Base-by-base conservation (phyloP, 2,113 vertebrate species). In the Paedocypris sp. region DNA sequence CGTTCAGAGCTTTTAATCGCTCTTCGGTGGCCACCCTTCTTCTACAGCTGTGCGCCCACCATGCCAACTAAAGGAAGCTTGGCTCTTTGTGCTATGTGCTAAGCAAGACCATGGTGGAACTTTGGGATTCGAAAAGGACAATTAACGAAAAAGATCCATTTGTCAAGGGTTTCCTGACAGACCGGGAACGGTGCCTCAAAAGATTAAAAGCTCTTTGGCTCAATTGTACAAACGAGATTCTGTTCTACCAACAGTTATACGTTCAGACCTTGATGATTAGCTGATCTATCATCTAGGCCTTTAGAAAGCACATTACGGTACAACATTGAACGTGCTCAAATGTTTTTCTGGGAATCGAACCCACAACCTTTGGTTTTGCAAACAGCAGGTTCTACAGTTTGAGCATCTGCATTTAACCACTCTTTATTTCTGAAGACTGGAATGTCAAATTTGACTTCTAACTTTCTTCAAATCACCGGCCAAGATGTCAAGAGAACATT, bases 1-100 rank as follows among this genome's bases (percentile, higher is more conserved):
- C 47, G 31, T 60, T 48, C 53, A 50, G 50, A 53, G 59, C 16
- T 51, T 56, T 57, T 51, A 72, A 76, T 73, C 75, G 63, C 58
- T 50, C 56, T 69, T 67, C 28, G 9, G 74, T 71, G 69, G 69
- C 65, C 66, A 60, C 52, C 61, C 22, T 22, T 43, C 26, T 58
- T 52, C 35, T 7, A 48, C 69, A 78, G 73, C 64, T 74, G 66
- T 25, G 61, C 18, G 49, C 38, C 43, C 43, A 32, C 48, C 61
- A 45, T 46, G 51, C 16, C 36, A 68, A 48, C 43, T 33, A 62
- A 54, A 61, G 57, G 56, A 43, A 36, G 59, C 49, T 20, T 4
- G 23, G 7, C 13, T 38, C 38, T 45, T 31, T 62, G 66, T 22
- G 0, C 41, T 67, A 67, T 13, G 42, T 61, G 41, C 29, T 50